Conservation (phyloP, 2,797 vertebrate species). For the Arrhamphus sclerolepis region DNA sequence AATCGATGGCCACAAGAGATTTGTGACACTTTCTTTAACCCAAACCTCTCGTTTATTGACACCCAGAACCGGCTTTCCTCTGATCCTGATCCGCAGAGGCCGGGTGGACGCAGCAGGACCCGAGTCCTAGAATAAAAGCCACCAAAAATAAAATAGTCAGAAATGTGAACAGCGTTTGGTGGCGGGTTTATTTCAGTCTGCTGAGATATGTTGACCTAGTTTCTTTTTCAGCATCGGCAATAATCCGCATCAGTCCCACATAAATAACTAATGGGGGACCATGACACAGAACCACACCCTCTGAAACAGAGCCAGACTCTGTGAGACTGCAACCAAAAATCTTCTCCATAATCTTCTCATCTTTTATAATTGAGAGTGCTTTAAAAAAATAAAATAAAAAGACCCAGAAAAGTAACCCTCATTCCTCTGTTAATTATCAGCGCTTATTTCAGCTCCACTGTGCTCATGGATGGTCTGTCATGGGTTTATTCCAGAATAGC, state of each 20-base stretch:
- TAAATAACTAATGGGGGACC: background rate
- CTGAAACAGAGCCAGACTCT: background rate
- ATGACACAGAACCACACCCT: constrained; percentile 1
- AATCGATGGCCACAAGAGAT: background rate
- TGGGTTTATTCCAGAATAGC: too few species aligned
- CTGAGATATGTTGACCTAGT: constrained; percentile 29
- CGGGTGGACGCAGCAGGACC: background rate
- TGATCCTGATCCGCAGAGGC: background rate
- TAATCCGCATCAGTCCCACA: background rate
- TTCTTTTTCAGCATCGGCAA: constrained; percentile 14
- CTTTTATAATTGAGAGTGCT: background rate
- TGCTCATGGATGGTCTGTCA: too few species aligned
- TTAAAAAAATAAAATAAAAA: too few species aligned
- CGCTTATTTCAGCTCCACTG: too few species aligned
- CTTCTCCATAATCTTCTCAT: background rate
- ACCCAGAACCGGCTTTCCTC: background rate
- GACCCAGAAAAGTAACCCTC: background rate
- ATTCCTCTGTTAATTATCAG: too few species aligned
- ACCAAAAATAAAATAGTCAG: background rate
- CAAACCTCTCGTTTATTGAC: too few species aligned
- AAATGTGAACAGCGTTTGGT: constrained; percentile 13
- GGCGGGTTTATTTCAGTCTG: constrained; percentile 32
- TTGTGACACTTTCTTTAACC: background rate
- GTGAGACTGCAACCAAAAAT: background rate
- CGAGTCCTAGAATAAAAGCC: background rate